phyloP scores from a whole-genome alignment of 2,113 vertebrate species.

The Tachysurus fulvidraco region DNA sequence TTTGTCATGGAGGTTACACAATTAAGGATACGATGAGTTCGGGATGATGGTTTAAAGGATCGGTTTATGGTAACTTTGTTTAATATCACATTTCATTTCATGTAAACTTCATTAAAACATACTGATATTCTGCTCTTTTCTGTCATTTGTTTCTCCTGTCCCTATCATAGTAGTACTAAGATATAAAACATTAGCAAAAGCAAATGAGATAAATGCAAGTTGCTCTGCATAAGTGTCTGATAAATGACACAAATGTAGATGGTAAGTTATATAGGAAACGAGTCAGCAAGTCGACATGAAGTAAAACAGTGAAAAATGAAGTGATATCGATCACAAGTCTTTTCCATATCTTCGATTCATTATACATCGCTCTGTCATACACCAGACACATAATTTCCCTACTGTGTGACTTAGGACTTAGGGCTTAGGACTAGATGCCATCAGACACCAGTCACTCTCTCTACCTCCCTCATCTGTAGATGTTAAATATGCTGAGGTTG shows the following conservation, averaged over 20 bases:
- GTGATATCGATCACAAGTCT: slow-evolving; percentile 3
- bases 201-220: too few species aligned
- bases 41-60: neutral
- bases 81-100: neutral
- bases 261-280: neutral
- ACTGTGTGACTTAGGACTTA: slow-evolving; percentile 33
- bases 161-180: neutral
- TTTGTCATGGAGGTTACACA: neutral
- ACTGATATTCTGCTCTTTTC: neutral
- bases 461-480: neutral
- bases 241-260: neutral
- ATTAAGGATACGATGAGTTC: neutral
- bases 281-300: neutral
- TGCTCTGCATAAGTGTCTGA: neutral
- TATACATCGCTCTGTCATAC: neutral
- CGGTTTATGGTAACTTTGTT: neutral
- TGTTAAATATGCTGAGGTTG: neutral
- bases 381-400: slow-evolving; percentile 38
- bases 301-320: slow-evolving; percentile 13
- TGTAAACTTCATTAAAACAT: neutral
- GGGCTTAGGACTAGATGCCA: neutral
- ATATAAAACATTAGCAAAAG: neutral
- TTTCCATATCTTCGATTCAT: slow-evolving; percentile 16
- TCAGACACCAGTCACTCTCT: neutral
- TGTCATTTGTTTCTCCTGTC: neutral